Conservation (phyloP, 2,888 invertebrate species). For the Ellobium chinense region DNA sequence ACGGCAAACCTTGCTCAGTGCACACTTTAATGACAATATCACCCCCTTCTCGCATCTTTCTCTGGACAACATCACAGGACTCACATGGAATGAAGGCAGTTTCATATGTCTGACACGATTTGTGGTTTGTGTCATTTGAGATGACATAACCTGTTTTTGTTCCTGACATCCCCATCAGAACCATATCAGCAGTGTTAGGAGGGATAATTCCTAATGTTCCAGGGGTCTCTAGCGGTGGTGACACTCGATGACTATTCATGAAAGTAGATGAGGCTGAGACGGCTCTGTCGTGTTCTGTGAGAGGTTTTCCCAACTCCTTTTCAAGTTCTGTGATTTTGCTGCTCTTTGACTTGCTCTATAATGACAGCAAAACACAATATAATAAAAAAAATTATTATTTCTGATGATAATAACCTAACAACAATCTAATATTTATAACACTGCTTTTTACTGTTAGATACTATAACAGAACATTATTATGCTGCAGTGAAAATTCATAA, state of each 20-base stretch:
- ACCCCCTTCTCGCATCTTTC: conserved; percentile 70
- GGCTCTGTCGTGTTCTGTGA: conserved; percentile 31
- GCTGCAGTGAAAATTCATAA: no score
- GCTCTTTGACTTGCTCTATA: conserved; percentile 65
- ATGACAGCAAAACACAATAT: not conserved
- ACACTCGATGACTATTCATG: not conserved
- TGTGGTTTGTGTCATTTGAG: conserved; percentile 72
- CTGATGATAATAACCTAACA: no score
- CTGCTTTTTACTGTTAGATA: not conserved
- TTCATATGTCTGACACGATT: conserved; percentile 77
- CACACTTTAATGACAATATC: conserved; percentile 71
- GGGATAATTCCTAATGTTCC: conserved; percentile 59
- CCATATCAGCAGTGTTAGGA: conserved; percentile 59
- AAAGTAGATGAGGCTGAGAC: not conserved
- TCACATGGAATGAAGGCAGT: conserved; percentile 79
- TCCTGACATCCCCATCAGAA: conserved; percentile 33
- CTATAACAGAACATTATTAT: no score
- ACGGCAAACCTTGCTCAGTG: conserved; percentile 74
- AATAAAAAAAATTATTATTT: not conserved
- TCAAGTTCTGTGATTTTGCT: conserved; percentile 68
- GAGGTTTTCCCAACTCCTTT: conserved; percentile 57
- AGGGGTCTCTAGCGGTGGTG: conserved; percentile 51
- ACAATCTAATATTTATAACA: no score
- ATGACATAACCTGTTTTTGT: conserved; percentile 46
- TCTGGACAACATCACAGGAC: conserved; percentile 76